Conservation (phyloP, 2,113 vertebrate genomes). For the Paradoxurus hermaphroditus region DNA sequence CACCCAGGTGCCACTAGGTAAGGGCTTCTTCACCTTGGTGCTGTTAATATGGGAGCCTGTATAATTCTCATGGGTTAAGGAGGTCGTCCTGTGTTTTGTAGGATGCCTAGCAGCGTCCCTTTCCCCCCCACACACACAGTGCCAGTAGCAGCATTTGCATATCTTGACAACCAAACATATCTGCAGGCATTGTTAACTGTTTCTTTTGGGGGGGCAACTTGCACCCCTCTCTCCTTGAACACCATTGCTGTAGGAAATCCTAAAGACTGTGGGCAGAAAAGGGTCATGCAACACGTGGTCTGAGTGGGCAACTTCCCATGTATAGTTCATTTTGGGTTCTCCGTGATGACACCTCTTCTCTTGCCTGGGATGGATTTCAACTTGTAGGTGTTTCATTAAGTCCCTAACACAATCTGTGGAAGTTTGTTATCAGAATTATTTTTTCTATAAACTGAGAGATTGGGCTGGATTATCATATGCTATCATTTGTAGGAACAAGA, state of each 20-base stretch:
- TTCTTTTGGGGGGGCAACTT: no score
- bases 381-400: neutral
- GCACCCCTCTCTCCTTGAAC: neutral
- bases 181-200: neutral
- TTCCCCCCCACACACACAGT: neutral
- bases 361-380: neutral
- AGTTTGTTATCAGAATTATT: neutral
- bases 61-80: neutral
- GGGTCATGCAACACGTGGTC: neutral
- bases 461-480: no score
- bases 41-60: neutral
- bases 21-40: neutral
- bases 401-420: neutral
- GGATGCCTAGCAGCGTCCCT: neutral
- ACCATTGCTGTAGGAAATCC: neutral
- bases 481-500: neutral
- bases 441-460: neutral
- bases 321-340: neutral
- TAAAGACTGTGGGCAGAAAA: neutral
- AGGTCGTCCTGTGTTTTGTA: neutral
- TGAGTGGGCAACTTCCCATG: no score
- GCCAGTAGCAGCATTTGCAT: neutral
- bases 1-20: neutral
- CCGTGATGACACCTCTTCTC: rapidly evolving
- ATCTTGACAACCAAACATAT: neutral